Base-by-base conservation (phyloP, 2,113 vertebrate genomes). In the Heteronetta atricapilla region DNA sequence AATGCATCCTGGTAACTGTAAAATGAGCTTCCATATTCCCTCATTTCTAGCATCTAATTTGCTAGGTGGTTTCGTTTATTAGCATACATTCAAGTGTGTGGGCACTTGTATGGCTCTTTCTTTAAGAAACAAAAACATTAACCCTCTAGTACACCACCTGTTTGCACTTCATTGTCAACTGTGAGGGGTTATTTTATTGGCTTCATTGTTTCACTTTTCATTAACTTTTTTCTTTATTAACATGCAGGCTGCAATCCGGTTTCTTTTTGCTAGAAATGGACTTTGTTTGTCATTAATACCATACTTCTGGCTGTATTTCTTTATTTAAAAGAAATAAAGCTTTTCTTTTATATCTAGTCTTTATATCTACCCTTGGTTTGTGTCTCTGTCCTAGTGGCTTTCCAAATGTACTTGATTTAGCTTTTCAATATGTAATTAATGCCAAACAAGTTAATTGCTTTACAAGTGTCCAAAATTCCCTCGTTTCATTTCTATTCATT, bases 361-460 rank as follows among this genome's bases (percentile, higher is more conserved):
- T 96, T 97, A 95, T 83, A 95, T 96, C 95, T 97, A 96, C 92
- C 96, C 94, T 97, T 97, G 93, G 88, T 97, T 93, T 97, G 75
- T 90, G 93, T 95, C 91, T 96, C 81, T 80, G 95, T 96, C 93
- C 82, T 95, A 94, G 94, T 97, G 95, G 94, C 94, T 98, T 98
- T 98, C 97, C 97, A 98, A 98, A 98, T 96, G 96, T 97, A 98
- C 98, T 99, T 98, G 98, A 98, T 99, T 98, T 99, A 97, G 97
- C 95, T 98, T 98, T 94, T 98, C 98, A 99, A 96, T 97, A 86
- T 97, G 96, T 98, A 98, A 99, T 99, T 99, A 98, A 97, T 95
- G 92, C 98, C 97, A 98, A 98, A 98, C 97, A 98, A 98, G 98
- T 98, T 99, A 98, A 98, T 98, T 98, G 98, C 98, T 98, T 98